Base-by-base conservation (phyloP, 2,888 invertebrate species). In the Xestia ashworthii region DNA sequence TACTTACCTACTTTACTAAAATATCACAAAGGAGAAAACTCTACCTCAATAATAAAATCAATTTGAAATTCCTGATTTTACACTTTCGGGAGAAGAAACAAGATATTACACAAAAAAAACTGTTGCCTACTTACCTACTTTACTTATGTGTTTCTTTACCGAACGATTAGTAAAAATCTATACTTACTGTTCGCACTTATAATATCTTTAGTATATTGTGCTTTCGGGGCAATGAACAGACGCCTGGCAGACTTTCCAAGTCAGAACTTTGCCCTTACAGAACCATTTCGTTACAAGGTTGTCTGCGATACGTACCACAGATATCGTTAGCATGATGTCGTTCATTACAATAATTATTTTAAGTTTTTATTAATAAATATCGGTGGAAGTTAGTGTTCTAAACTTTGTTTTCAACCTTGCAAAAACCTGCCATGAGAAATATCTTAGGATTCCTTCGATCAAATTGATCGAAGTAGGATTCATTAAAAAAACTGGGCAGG, bases 251-350 rank as follows among this genome's bases (percentile, higher is more conserved):
- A 78, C 66, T 81, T 75, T 53, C 53, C 69, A 69, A 75, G 81
- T 75, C 50, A 83, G 81, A 81, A 69, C 84, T 84, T 84, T 84
- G 84, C 84, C 84, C 84, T 84, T 65, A 60, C 60, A 44, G 19
- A 78, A 73, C 84, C 65, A 60, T 83, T 84, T 75, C 67, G 53
- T 60, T 81, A 75, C 84, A 84, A 84, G 84, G 84, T 84, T 68
- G 82, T 84, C 84, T 84, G 71, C 77, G 72, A 78, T 53, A 78
- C 74, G 66, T 65, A 65, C 66, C 64, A n/a, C 72, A 71, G 74
- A 72, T 78, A 81, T 75, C 74, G 65, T 81, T 78, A 55, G 38
- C 32, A 50, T 71, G 55, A 22, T 73, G 67, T 25, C n/a, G 41
- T 72, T 78, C 71, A 65, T 74, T 73, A 66, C 12, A 62, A 65